Evolutionary conservation across 2,888 invertebrate genomes (phyloP).

Genomic region (Cerastis rubricosa): DNA sequence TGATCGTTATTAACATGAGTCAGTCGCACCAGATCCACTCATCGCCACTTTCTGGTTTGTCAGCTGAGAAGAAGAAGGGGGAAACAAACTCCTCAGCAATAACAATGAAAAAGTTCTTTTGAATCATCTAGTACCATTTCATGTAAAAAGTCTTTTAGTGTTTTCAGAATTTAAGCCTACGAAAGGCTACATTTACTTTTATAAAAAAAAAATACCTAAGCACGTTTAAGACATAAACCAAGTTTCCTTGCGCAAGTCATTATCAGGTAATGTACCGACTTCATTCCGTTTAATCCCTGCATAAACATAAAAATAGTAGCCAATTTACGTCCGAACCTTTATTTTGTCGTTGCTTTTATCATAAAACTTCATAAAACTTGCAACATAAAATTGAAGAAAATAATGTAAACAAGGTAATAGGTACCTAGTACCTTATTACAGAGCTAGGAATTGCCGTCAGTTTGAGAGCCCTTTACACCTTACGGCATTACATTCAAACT

Average conservation of each 20-base stretch:
- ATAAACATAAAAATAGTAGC: constrained; percentile 56
- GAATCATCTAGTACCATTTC: not conserved
- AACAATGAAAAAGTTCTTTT: not conserved
- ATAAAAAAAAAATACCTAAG: not conserved
- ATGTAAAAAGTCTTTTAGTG: not conserved
- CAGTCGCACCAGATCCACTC: too few species aligned
- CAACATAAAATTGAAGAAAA: constrained; percentile 52
- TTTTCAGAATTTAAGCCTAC: not conserved
- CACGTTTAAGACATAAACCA: constrained; percentile 14
- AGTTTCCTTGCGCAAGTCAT: constrained; percentile 30
- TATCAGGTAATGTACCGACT: constrained; percentile 35
- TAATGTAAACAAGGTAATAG: constrained; percentile 50
- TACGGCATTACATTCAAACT: too few species aligned
- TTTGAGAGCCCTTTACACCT: too few species aligned
- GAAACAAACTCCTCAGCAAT: not conserved
- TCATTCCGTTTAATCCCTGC: constrained; percentile 36
- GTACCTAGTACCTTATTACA: not conserved
- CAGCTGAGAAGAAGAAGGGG: too few species aligned
- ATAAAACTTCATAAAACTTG: constrained; percentile 51
- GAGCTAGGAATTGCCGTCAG: not conserved
- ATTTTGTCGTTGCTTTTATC: constrained; percentile 41
- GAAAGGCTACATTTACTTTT: not conserved
- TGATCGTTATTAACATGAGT: too few species aligned
- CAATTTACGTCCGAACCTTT: constrained; percentile 51
- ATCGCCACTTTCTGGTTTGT: too few species aligned